phyloP scores from a whole-genome alignment of 1,140 invertebrate genomes.

The Drosophila pandora region DNA sequence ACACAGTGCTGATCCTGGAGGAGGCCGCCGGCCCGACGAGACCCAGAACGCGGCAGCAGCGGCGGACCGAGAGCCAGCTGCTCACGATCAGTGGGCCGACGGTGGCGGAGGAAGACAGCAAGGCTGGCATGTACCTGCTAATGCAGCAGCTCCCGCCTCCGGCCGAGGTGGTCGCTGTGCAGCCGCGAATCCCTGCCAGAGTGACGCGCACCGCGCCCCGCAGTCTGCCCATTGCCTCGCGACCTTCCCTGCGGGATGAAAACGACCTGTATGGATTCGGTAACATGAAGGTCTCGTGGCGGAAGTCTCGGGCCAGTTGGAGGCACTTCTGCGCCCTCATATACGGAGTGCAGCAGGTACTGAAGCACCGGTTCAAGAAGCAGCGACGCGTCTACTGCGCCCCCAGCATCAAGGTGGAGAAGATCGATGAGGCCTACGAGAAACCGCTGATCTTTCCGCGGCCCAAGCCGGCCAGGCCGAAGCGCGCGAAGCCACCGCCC shows the following conservation, averaged over 20 bases:
- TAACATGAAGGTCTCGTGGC: constrained; percentile 17
- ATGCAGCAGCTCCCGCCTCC: constrained; percentile 60
- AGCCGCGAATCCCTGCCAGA: constrained; percentile 1
- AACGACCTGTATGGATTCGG: constrained; percentile 41
- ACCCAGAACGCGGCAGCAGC: constrained; percentile 54
- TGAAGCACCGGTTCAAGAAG: constrained; percentile 57
- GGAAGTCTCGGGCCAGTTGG: constrained; percentile 61
- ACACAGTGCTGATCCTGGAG: not conserved
- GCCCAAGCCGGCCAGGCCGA: constrained; percentile 29
- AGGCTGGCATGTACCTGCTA: constrained; percentile 38
- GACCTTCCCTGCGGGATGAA: not conserved
- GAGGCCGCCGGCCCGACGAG: constrained; percentile 9
- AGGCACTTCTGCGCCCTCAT: constrained; percentile 55
- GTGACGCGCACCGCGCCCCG: constrained; percentile 5
- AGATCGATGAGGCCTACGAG: constrained; percentile 41
- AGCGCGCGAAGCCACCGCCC: constrained; percentile 9
- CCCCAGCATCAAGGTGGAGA: constrained; percentile 54
- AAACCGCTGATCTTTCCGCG: constrained; percentile 50
- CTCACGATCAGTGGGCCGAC: not conserved
- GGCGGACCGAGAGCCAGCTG: constrained; percentile 28
- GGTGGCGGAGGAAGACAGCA: constrained; percentile 36
- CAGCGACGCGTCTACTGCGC: constrained; percentile 48
- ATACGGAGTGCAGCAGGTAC: constrained; percentile 52
- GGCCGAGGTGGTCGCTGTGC: not conserved
- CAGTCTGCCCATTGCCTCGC: not conserved